These are phyloP conservation scores for Aleiodes leptofemur DNA, from an alignment of 2,888 invertebrate genomes.

Conservation along the genomic window DNA sequence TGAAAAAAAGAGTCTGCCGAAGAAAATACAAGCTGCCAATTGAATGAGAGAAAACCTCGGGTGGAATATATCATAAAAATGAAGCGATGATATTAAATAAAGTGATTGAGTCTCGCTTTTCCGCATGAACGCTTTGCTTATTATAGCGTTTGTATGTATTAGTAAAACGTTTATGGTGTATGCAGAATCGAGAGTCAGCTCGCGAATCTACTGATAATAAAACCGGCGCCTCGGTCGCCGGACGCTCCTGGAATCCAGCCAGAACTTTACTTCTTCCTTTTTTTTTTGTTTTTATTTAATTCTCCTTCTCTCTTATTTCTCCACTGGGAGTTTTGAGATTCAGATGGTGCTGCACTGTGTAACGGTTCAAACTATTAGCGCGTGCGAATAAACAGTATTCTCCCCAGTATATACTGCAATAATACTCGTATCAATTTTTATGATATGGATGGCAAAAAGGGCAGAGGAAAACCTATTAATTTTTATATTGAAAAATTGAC, in stretches of 20 bases:
- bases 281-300: background rate
- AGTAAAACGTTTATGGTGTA: constrained; percentile 20
- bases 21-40: background rate
- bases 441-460: too few species aligned
- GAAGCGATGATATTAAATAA: background rate
- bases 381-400: constrained; percentile 46
- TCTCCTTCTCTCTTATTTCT: background rate
- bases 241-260: constrained; percentile 55
- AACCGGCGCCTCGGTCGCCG: constrained; percentile 49
- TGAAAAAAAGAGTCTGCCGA: background rate
- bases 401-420: background rate
- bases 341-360: constrained; percentile 35
- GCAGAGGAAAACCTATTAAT: background rate
- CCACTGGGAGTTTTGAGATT: background rate
- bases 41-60: constrained; percentile 1
- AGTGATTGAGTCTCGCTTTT: constrained; percentile 17
- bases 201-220: constrained; percentile 48
- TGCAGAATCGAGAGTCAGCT: constrained; percentile 24
- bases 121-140: constrained; percentile 14
- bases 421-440: too few species aligned
- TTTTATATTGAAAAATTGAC: too few species aligned
- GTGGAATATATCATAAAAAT: background rate
- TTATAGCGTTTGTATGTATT: constrained; percentile 9
- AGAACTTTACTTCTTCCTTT: constrained; percentile 41
- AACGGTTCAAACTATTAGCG: constrained; percentile 52